Percentiles rank a stretch among this genome's conserved stretches.
Conservation (phyloP, 2,797 vertebrate species). For the Macropodus opercularis region DNA sequence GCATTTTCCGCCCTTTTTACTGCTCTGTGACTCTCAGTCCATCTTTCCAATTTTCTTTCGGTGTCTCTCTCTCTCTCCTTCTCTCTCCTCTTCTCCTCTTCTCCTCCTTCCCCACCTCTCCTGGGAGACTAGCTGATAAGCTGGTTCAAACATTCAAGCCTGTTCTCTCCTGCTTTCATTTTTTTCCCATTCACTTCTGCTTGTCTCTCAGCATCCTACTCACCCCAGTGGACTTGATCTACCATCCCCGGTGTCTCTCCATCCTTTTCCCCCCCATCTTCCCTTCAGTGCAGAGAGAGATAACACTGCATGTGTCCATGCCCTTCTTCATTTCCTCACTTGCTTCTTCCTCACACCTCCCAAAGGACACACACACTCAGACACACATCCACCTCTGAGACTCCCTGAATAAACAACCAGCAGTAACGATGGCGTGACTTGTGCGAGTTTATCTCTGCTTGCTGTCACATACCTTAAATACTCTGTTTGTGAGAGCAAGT, state of each 20-base stretch:
- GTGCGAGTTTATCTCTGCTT: slow-evolving; percentile 4
- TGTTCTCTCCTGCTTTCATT: slow-evolving; percentile 55
- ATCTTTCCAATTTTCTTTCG: slow-evolving; percentile 19
- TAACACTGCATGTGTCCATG: slow-evolving; percentile 23
- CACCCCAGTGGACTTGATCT: slow-evolving; percentile 34
- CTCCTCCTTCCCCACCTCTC: slow-evolving; percentile 30
- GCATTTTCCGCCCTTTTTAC: slow-evolving; percentile 25
- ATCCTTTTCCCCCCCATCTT: slow-evolving; percentile 19
- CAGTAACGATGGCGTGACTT: neutral
- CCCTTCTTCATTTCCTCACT: slow-evolving; percentile 37
- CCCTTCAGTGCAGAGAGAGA: slow-evolving; percentile 22
- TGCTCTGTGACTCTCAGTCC: slow-evolving; percentile 22
- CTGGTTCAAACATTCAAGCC: slow-evolving; percentile 36
- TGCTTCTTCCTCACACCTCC: slow-evolving; percentile 33
- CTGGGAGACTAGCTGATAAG: slow-evolving; percentile 48
- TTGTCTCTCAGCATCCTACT: slow-evolving; percentile 36
- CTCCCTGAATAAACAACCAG: slow-evolving; percentile 3
- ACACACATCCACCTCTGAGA: slow-evolving; percentile 12
- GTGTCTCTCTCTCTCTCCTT: slow-evolving; percentile 15
- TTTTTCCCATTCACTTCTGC: slow-evolving; percentile 32
- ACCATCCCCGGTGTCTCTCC: slow-evolving; percentile 24
- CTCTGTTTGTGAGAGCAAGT: neutral
- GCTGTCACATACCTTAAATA: slow-evolving; percentile 7
- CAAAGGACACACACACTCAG: slow-evolving; percentile 19
- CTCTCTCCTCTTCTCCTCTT: slow-evolving; percentile 8